Percentiles rank a stretch among this genome's conserved stretches.
Evolutionary conservation across 2,797 vertebrate species (phyloP).

Genomic region (Holocentrus rufus): DNA sequence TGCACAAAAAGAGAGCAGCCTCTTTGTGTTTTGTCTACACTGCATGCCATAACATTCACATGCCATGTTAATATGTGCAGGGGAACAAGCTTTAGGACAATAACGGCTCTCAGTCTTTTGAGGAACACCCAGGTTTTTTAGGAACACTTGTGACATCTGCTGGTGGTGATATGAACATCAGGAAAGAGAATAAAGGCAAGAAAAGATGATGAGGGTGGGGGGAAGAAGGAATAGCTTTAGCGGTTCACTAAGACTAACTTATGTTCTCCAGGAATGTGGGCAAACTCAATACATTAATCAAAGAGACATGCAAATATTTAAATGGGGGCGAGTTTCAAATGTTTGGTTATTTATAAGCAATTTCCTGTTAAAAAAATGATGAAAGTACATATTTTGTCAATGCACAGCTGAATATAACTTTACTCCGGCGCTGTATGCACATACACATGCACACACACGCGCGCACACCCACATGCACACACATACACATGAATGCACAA

Average conservation of each 20-base stretch:
- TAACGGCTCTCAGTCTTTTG: slow-evolving; percentile 42
- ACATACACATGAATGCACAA: background rate
- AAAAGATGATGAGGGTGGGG: slow-evolving; percentile 15
- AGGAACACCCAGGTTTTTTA: slow-evolving; percentile 59
- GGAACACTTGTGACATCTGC: slow-evolving; percentile 82
- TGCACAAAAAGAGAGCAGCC: slow-evolving; percentile 5
- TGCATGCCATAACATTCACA: slow-evolving; percentile 48
- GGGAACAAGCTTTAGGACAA: slow-evolving; percentile 50
- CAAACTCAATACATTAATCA: slow-evolving; percentile 37
- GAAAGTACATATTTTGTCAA: slow-evolving; percentile 24
- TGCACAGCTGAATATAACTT: slow-evolving; percentile 22
- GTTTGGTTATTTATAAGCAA: slow-evolving; percentile 19
- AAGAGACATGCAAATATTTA: slow-evolving; percentile 38
- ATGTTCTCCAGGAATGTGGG: slow-evolving; percentile 29
- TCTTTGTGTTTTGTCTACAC: slow-evolving; percentile 6
- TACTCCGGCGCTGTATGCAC: background rate
- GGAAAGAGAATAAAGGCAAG: background rate
- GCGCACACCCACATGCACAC: background rate
- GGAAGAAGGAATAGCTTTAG: slow-evolving; percentile 21
- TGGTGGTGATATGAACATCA: slow-evolving; percentile 62
- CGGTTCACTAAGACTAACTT: slow-evolving; percentile 39
- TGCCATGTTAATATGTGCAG: slow-evolving; percentile 53
- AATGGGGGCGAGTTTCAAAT: slow-evolving; percentile 24
- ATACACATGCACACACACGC: slow-evolving; percentile 2
- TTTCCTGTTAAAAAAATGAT: slow-evolving; percentile 7